These are phyloP conservation scores for Zapornia atra DNA, from an alignment of 2,113 vertebrate genomes.

Conservation along the genomic window DNA sequence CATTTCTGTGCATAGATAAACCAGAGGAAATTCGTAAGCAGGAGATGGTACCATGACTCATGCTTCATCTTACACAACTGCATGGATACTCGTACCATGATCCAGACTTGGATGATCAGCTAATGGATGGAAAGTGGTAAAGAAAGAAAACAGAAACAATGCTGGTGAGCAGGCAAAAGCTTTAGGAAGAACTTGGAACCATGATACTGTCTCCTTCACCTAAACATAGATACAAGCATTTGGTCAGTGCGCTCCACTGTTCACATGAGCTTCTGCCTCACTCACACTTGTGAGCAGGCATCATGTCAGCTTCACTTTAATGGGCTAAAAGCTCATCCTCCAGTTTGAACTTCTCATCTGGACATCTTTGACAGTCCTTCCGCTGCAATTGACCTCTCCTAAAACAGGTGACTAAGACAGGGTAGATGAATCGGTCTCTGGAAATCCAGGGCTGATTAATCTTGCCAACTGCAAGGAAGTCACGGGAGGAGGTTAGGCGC, in stretches of 20 bases:
- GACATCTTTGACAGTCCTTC: background rate
- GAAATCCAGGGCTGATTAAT: background rate
- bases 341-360: constrained; percentile 1
- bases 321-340: background rate
- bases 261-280: background rate
- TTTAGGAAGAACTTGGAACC: background rate
- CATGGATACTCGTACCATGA: background rate
- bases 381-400: background rate
- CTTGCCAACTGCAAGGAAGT: background rate
- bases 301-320: background rate
- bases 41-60: background rate
- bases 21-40: background rate
- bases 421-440: background rate
- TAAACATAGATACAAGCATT: background rate
- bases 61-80: background rate
- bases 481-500: background rate
- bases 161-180: background rate
- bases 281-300: background rate
- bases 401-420: constrained; percentile 6
- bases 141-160: background rate
- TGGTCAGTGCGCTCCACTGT: background rate
- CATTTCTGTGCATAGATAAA: background rate
- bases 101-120: background rate
- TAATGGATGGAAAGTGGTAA: background rate
- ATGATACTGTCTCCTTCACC: background rate